Evolutionary conservation across 2,888 invertebrate species (phyloP), one percentile per base, ranked within the genome.

Genomic region (Dryomyza anilis): DNA sequence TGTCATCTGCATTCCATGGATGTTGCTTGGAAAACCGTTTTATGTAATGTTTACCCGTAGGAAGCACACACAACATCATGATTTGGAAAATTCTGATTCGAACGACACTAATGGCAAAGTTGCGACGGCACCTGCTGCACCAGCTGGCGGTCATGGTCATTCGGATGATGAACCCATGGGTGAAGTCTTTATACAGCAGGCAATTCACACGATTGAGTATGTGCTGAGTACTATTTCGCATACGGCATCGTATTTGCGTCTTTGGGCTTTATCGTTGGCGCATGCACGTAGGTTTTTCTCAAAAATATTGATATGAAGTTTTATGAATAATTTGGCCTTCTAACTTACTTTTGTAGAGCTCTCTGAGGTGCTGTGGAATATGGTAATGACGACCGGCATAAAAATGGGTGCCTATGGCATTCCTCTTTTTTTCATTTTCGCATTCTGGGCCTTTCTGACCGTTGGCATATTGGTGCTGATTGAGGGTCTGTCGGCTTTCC

Each of bases 401-500:
- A 86, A 55, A 86, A 55, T 2, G 87, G 50, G 19, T 30, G 93
- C 91, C 86, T 78, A 86, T 19, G 94, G 94, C 58, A 85, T 94
- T 62, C 85, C 91, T 66, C 84, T 97, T 57, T 96, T 90, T 85
- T 83, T 91, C 21, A 87, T 95, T 45, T 99, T 99, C 85, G 90
- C 89, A 64, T 89, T 91, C 78, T 99, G 98, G 96, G 91, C 94
- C 57, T 85, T 88, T 30, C 89, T 98, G 70, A 98, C 99, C 0
- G 86, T 99, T 50, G 93, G 93, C 75, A 97, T 99, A 81, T 88
- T 99, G 67, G 94, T 99, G 70, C 88, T 98, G 78, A 99, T 99
- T 96, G 99, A 99, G 86, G 99, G 99, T 4, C 87, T 99, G 14
- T 98, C 98, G 12, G 99, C 99, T 46, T 99, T 99, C 87, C 86